These are phyloP conservation scores for Melanaphis sacchari DNA, from an alignment of 1,140 invertebrate species.

Conservation along the genomic window DNA sequence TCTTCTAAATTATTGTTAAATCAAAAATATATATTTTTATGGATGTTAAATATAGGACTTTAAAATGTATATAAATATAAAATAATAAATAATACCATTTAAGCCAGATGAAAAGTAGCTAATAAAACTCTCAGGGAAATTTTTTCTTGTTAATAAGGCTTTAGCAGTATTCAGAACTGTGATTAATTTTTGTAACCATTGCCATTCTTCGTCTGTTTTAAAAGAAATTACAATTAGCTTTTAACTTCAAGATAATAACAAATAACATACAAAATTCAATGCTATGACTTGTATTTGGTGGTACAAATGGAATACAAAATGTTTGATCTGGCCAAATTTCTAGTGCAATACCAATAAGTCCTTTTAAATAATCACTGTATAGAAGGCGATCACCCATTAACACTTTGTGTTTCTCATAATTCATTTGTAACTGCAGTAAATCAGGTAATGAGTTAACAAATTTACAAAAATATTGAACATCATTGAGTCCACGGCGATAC, in stretches of 20 bases:
- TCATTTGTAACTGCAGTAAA: constrained; percentile 68
- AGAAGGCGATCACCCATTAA: constrained; percentile 70
- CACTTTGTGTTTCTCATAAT: constrained; percentile 69
- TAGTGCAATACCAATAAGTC: constrained; percentile 68
- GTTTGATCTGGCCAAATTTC: constrained; percentile 68
- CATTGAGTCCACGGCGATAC: constrained; percentile 67
- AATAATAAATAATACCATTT: constrained; percentile 42
- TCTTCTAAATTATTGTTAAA: constrained; percentile 34
- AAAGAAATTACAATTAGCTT: not conserved
- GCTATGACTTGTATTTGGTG: constrained; percentile 64
- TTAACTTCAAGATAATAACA: not conserved
- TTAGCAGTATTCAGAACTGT: constrained; percentile 68
- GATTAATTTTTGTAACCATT: constrained; percentile 70
- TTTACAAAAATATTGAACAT: constrained; percentile 68
- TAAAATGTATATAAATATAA: not conserved
- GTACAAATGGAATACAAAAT: constrained; percentile 66
- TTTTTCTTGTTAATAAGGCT: constrained; percentile 66
- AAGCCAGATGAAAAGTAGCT: constrained; percentile 54
- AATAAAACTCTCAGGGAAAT: constrained; percentile 66
- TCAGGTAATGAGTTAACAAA: constrained; percentile 67
- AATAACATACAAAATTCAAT: constrained; percentile 57
- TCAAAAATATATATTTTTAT: constrained; percentile 18
- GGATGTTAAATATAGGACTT: not conserved
- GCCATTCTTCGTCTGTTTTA: constrained; percentile 67
- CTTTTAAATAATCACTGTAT: constrained; percentile 71